These are phyloP conservation scores for Zonotrichia leucophrys DNA, from an alignment of 2,113 vertebrate species.

Conservation along the genomic window DNA sequence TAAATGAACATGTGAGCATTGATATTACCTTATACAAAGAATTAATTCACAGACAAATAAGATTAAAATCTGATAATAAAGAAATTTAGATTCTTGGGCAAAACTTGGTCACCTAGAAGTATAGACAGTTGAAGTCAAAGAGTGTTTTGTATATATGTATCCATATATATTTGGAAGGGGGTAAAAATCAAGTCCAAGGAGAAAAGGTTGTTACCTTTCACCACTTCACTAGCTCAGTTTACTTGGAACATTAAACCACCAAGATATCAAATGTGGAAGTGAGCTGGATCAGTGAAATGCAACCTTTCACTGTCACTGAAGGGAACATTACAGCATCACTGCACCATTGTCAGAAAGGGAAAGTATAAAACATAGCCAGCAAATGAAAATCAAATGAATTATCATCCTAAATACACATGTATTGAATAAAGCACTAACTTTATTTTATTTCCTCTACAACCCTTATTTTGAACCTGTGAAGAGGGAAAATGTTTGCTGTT, in stretches of 20 bases:
- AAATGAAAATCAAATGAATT: not conserved
- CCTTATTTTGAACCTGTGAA: not conserved
- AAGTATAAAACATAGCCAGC: not conserved
- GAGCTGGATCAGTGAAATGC: not conserved
- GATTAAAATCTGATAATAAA: not conserved
- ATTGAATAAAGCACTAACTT: not conserved
- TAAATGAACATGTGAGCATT: not conserved
- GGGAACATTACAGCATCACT: not conserved
- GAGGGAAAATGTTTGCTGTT: not conserved
- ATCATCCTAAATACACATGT: not conserved
- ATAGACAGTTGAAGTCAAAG: not conserved
- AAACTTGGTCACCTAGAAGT: not conserved
- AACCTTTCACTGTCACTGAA: not conserved
- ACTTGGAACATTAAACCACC: not conserved
- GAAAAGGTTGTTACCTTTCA: not conserved
- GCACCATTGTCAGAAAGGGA: not conserved
- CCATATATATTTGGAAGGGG: not conserved
- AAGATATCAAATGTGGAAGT: not conserved
- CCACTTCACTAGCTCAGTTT: not conserved
- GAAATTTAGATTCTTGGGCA: too few species aligned
- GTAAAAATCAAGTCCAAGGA: not conserved
- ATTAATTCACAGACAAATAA: not conserved
- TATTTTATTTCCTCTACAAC: not conserved
- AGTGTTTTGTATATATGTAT: accelerated
- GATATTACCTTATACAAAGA: accelerated